Percentiles rank a stretch among this genome's conserved stretches.
Conservation (phyloP, 2,888 invertebrate genomes). For the Drosophila anomelani region DNA sequence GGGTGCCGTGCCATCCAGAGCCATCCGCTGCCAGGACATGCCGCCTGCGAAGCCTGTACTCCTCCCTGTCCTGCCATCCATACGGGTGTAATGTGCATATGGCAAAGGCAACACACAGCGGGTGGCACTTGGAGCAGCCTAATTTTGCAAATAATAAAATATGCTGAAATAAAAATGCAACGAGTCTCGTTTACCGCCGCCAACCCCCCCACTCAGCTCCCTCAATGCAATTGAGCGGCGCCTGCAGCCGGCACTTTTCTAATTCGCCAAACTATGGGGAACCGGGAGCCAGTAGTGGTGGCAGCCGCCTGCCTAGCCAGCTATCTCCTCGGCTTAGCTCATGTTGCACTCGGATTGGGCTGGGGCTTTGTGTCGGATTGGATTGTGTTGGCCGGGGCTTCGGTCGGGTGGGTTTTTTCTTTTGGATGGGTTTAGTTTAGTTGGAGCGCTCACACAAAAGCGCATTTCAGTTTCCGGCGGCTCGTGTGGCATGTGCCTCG, state of each 20-base stretch:
- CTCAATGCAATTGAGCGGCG: slow-evolving; percentile 68
- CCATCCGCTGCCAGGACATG: slow-evolving; percentile 47
- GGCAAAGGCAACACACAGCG: slow-evolving; percentile 15
- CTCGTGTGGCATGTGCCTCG: slow-evolving; percentile 28
- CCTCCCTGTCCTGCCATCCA: neutral
- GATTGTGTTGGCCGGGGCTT: slow-evolving; percentile 11
- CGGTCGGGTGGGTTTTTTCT: slow-evolving; percentile 7
- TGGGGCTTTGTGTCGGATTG: slow-evolving; percentile 35
- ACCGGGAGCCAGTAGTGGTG: slow-evolving; percentile 15
- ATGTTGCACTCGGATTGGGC: slow-evolving; percentile 31
- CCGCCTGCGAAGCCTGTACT: neutral
- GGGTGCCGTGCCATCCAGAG: slow-evolving; percentile 57
- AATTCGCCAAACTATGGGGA: slow-evolving; percentile 61
- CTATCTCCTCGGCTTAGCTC: slow-evolving; percentile 27
- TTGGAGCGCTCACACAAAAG: slow-evolving; percentile 47
- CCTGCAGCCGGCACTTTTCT: slow-evolving; percentile 73
- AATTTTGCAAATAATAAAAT: slow-evolving; percentile 71
- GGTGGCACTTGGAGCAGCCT: slow-evolving; percentile 58
- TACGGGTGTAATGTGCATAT: slow-evolving; percentile 2
- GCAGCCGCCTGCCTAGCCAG: slow-evolving; percentile 21
- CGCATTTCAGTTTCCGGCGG: slow-evolving; percentile 60
- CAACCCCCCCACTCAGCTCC: neutral
- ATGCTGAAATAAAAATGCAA: slow-evolving; percentile 63
- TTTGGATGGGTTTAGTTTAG: slow-evolving; percentile 6
- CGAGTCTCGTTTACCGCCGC: slow-evolving; percentile 34